Conservation (phyloP, 1,140 invertebrate genomes). For the Platorchestia sp. region DNA sequence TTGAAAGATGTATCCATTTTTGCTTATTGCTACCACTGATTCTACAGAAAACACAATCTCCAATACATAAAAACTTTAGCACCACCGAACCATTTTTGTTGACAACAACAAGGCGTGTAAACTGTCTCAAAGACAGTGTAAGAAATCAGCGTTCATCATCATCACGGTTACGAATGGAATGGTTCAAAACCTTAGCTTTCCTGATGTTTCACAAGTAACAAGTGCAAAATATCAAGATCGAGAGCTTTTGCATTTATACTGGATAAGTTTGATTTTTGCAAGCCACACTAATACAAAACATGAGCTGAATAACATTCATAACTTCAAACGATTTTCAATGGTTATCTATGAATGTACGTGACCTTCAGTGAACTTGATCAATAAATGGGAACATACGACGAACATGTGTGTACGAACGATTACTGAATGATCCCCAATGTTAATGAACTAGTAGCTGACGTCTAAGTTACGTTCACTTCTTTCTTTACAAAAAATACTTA, state of each 20-base stretch:
- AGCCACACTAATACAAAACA: not conserved
- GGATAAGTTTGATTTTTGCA: not conserved
- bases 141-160: not conserved
- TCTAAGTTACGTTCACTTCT: too few species aligned
- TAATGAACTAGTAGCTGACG: not conserved
- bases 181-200: not conserved
- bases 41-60: not conserved
- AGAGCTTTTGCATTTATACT: not conserved
- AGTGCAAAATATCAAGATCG: not conserved
- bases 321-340: too few species aligned
- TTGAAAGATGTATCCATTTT: not conserved
- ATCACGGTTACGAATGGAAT: not conserved
- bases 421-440: not conserved
- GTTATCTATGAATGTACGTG: not conserved
- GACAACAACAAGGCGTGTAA: not conserved
- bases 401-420: not conserved
- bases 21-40: not conserved
- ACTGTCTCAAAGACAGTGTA: not conserved
- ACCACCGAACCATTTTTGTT: slow-evolving; percentile 6
- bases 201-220: not conserved
- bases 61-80: not conserved
- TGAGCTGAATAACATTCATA: not conserved
- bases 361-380: not conserved
- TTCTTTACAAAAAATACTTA: too few species aligned
- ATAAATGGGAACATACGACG: not conserved